Percentiles rank a stretch among this genome's conserved stretches.
These are phyloP conservation scores for Amaurobius ferox DNA, from an alignment of 2,888 invertebrate genomes.

Conservation along the genomic window DNA sequence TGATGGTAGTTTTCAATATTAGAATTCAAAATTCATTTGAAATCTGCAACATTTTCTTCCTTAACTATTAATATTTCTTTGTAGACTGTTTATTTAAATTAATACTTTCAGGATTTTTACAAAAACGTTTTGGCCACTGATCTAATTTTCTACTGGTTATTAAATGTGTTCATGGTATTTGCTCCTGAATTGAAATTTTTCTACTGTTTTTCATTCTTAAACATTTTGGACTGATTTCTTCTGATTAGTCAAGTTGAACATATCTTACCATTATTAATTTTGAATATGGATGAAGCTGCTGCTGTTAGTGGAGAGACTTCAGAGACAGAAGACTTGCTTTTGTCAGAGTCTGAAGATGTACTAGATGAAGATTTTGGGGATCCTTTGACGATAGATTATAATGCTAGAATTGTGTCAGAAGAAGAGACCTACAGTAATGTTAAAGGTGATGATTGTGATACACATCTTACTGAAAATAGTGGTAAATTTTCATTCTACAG, in stretches of 20 bases:
- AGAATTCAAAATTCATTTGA: no score
- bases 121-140: no score
- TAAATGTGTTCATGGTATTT: no score
- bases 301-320: background rate
- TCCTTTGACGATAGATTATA: constrained; percentile 44
- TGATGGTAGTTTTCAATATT: no score
- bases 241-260: no score
- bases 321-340: constrained; percentile 44
- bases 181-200: background rate
- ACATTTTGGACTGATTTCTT: no score
- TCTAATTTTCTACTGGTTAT: no score
- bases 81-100: background rate
- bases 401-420: constrained; percentile 29
- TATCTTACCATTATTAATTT: no score
- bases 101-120: constrained; percentile 25
- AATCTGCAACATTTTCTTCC: constrained; percentile 16
- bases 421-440: background rate
- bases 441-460: constrained; percentile 12
- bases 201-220: no score
- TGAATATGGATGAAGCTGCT: constrained; percentile 2
- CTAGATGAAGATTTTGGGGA: background rate
- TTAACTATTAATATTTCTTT: background rate
- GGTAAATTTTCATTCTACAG: constrained; percentile 5
- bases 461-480: constrained; percentile 4
- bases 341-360: constrained; percentile 46